Evolutionary conservation across 1,140 invertebrate genomes (phyloP), one percentile per base, ranked within the genome.

Genomic region (Drosophila pruinosa): DNA sequence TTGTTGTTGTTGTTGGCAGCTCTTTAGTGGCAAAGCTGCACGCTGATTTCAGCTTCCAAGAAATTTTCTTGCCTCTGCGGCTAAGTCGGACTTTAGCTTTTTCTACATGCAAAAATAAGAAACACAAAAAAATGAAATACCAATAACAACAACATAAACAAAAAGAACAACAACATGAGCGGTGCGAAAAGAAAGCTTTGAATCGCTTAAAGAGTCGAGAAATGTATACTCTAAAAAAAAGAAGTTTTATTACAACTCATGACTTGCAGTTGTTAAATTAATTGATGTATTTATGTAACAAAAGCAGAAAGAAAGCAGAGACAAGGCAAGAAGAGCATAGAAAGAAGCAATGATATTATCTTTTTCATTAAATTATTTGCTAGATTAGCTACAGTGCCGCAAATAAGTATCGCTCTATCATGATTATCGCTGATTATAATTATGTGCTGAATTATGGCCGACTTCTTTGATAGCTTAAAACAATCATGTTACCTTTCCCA

Each of bases 11-110:
- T 74, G 47, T 53, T 70, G 68, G 50, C 38, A 48, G 67, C 28
- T 63, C 45, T 64, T 63, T 73, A 41, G 67, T 59, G 17, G 53
- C 43, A 31, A 48, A 43, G 61, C 53, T 54, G 52, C 59, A 58
- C 39, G 53, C 68, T 72, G 54, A 67, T 52, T 72, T 73, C 53
- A 70, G 80, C 72, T 83, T 85, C 76, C 72, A 70, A 72, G 76
- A 83, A 85, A 80, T 57, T 67, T 79, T 73, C 69, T 63, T 63
- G 57, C 17, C 53, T 58, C 19, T 61, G 22, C 53, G 21, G 52
- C 53, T 43, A 43, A 69, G 54, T 62, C 72, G 28, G 21, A 65
- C 39, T 54, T 53, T 12, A 75, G 50, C 70, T 62, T 74, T 62
- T 62, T 64, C 34, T 52, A 62, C 78, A 83, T 75, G 65, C 74